Percentiles rank a stretch among this genome's conserved stretches.
These are phyloP conservation scores for Drosophila ambigua DNA, from an alignment of 1,140 invertebrate species.

Conservation along the genomic window DNA sequence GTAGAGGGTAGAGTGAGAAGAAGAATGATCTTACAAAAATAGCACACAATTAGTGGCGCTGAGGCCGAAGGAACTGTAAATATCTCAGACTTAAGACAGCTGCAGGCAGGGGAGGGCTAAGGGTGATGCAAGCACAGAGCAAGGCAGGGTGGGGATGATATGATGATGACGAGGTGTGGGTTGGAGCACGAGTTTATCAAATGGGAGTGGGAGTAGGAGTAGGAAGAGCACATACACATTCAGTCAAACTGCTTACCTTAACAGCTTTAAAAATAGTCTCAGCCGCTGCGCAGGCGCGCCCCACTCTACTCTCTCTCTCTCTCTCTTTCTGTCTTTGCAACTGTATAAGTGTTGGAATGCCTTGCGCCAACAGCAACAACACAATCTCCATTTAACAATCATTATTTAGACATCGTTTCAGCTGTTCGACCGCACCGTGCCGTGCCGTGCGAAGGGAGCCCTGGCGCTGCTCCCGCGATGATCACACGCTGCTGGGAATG, in stretches of 20 bases:
- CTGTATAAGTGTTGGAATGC: slow-evolving; percentile 31
- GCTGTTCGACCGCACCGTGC: slow-evolving; percentile 51
- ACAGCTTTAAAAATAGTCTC: slow-evolving; percentile 65
- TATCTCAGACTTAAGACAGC: slow-evolving; percentile 59
- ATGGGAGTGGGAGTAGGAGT: not conserved
- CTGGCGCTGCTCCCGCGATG: slow-evolving; percentile 59
- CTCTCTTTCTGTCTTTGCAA: slow-evolving; percentile 11
- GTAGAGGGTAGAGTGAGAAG: too few relatives aligned
- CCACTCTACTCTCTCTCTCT: slow-evolving; percentile 8
- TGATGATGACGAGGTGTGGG: too few relatives aligned
- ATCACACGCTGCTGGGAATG: slow-evolving; percentile 71
- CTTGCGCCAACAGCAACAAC: slow-evolving; percentile 30
- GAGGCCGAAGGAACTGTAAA: slow-evolving; percentile 59
- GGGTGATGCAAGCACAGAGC: too few relatives aligned
- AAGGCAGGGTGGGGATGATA: not conserved
- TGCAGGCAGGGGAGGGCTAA: slow-evolving; percentile 25
- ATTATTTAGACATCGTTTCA: slow-evolving; percentile 82
- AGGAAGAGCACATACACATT: slow-evolving; percentile 42
- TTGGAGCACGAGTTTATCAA: slow-evolving; percentile 15
- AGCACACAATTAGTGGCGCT: slow-evolving; percentile 74
- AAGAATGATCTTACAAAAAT: slow-evolving; percentile 50
- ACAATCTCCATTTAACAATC: slow-evolving; percentile 81
- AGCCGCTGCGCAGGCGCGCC: slow-evolving; percentile 68
- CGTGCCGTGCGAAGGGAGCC: slow-evolving; percentile 44
- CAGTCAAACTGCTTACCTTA: slow-evolving; percentile 30